Evolutionary conservation across 1,140 invertebrate genomes (phyloP).

Genomic region (Thrips palmi): DNA sequence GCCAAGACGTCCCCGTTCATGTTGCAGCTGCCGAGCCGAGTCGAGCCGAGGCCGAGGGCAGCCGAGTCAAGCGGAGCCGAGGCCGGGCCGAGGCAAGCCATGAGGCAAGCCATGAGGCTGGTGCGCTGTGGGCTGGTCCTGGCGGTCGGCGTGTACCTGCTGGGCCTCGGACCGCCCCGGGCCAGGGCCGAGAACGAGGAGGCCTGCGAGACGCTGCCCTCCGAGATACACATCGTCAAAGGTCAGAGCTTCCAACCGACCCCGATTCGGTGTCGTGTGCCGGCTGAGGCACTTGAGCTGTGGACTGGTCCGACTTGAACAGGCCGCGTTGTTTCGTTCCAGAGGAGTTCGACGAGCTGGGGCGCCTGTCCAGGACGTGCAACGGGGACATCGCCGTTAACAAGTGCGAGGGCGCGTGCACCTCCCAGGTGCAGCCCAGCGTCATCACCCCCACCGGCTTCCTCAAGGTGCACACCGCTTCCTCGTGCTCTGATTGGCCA

Average conservation of each 20-base stretch:
- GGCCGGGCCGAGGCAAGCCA: too few species aligned
- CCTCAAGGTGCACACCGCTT: slow-evolving; percentile 46
- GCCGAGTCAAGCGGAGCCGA: too few species aligned
- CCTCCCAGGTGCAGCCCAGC: slow-evolving; percentile 76
- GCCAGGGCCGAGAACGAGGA: slow-evolving; percentile 24
- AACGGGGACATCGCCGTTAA: slow-evolving; percentile 70
- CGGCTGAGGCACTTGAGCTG: background rate
- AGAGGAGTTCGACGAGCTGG: slow-evolving; percentile 77
- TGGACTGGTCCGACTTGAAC: background rate
- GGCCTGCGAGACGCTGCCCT: slow-evolving; percentile 58
- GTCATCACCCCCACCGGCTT: slow-evolving; percentile 74
- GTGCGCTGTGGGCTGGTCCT: too few species aligned
- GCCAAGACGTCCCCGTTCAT: too few species aligned
- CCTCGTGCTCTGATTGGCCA: background rate
- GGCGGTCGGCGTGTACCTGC: background rate
- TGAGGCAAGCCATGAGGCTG: too few species aligned
- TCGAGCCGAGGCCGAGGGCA: too few species aligned
- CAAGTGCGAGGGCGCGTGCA: slow-evolving; percentile 79
- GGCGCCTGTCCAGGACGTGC: slow-evolving; percentile 59
- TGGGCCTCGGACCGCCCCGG: background rate
- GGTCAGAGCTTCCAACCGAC: too few species aligned
- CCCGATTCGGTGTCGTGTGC: background rate
- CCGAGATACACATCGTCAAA: slow-evolving; percentile 61
- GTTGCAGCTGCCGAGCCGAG: too few species aligned
- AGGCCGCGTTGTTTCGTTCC: slow-evolving; percentile 19